Evolutionary conservation across 2,888 invertebrate species (phyloP).

Genomic region (Eupeodes luniger): DNA sequence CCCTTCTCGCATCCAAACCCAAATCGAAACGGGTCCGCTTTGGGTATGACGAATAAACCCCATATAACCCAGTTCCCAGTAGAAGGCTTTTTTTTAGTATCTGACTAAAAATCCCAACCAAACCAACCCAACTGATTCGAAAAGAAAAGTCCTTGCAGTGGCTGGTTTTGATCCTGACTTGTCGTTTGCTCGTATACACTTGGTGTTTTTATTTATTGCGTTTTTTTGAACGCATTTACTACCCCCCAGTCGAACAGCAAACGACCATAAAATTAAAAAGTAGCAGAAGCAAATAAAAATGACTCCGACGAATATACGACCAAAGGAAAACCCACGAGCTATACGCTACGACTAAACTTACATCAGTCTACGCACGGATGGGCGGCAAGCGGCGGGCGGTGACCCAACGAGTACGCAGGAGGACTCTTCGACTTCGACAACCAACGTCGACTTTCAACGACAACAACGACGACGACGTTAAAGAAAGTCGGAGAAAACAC

Average conservation of each 20-base stretch:
- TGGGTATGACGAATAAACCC: neutral
- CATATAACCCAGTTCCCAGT: slow-evolving; percentile 25
- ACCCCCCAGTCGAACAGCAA: slow-evolving; percentile 67
- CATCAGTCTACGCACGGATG: too few relatives aligned
- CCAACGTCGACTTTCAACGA: too few relatives aligned
- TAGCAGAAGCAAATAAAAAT: slow-evolving; percentile 53
- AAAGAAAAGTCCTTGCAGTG: neutral
- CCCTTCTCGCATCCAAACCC: neutral
- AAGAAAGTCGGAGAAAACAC: slow-evolving; percentile 39
- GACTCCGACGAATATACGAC: neutral
- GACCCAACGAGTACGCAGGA: neutral
- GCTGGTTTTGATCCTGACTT: slow-evolving; percentile 1
- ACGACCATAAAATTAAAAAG: slow-evolving; percentile 74
- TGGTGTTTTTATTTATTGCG: slow-evolving; percentile 72
- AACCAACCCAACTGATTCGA: slow-evolving; percentile 41
- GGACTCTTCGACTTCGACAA: neutral
- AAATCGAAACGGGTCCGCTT: neutral
- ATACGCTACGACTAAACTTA: neutral
- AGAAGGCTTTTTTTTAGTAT: slow-evolving; percentile 36
- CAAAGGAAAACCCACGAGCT: neutral
- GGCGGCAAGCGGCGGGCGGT: too few relatives aligned
- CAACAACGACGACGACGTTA: neutral
- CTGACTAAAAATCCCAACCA: slow-evolving; percentile 37
- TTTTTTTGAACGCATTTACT: slow-evolving; percentile 66
- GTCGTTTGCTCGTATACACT: slow-evolving; percentile 23